Percentiles rank a stretch among this genome's conserved stretches.
These are phyloP conservation scores for Oreochromis aureus DNA, from an alignment of 2,113 vertebrate genomes.

Conservation along the genomic window DNA sequence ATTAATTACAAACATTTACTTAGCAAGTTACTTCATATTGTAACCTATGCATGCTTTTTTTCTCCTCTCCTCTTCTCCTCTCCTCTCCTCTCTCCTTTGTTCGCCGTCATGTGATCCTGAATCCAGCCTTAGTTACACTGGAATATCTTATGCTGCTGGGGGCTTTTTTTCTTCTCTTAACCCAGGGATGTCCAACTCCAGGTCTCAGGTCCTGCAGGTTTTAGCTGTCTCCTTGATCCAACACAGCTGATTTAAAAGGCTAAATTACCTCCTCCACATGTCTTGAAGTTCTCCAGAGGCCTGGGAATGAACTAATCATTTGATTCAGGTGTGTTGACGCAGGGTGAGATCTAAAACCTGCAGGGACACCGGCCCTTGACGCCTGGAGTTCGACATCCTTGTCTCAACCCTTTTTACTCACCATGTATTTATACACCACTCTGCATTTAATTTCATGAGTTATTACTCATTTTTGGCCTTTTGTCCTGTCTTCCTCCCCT, in stretches of 20 bases:
- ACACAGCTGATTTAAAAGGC: too few species aligned
- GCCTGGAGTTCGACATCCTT: too few species aligned
- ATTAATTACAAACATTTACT: background rate
- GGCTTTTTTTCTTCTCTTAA: background rate
- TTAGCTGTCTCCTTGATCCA: background rate
- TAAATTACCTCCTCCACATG: background rate
- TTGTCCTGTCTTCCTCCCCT: too few species aligned
- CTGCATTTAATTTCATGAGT: too few species aligned
- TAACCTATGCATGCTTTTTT: background rate
- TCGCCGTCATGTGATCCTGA: accelerated
- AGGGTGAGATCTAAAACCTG: too few species aligned
- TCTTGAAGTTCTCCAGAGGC: background rate
- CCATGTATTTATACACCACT: too few species aligned
- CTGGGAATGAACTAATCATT: background rate
- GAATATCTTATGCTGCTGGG: background rate
- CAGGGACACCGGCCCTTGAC: too few species aligned
- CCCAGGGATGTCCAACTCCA: background rate
- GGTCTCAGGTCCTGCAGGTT: background rate
- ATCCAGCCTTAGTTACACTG: too few species aligned
- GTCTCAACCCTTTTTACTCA: too few species aligned
- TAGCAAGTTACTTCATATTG: background rate
- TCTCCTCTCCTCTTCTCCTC: background rate
- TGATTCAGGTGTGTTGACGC: background rate
- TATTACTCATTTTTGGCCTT: too few species aligned
- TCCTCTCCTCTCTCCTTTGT: background rate